A percentile compares a stretch with the other conserved stretches of the same genome.
phyloP scores from a whole-genome alignment of 2,113 vertebrate genomes.

The Uropsilus gracilis region DNA sequence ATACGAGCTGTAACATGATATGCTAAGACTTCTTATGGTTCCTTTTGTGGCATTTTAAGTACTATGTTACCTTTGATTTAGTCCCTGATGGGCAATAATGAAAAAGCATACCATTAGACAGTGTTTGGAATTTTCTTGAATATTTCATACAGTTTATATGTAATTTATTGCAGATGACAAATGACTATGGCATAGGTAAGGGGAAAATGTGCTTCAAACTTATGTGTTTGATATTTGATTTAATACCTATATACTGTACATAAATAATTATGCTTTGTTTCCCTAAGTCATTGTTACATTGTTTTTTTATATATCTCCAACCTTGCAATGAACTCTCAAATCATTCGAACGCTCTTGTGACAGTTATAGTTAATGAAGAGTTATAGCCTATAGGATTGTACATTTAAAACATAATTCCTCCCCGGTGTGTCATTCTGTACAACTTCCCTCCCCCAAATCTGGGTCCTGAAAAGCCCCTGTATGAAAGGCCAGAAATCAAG shows the following conservation, averaged over 20 bases:
- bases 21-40: slow-evolving; percentile 77
- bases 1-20: slow-evolving; percentile 76
- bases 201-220: neutral
- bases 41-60: slow-evolving; percentile 85
- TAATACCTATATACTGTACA: neutral
- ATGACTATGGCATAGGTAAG: slow-evolving; percentile 17
- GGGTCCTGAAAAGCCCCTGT: slow-evolving; percentile 10
- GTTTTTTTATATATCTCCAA: slow-evolving; percentile 60
- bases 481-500: slow-evolving; percentile 58
- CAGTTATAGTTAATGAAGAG: slow-evolving; percentile 55
- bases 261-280: slow-evolving; percentile 67
- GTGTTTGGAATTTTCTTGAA: slow-evolving; percentile 67
- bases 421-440: slow-evolving; percentile 60
- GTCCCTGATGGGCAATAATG: slow-evolving; percentile 83
- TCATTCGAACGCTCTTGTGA: slow-evolving; percentile 54
- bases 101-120: slow-evolving; percentile 80
- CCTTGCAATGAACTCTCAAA: slow-evolving; percentile 55
- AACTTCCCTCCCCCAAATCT: neutral
- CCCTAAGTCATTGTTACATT: slow-evolving; percentile 1
- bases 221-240: slow-evolving; percentile 52
- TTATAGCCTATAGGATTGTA: slow-evolving; percentile 60
- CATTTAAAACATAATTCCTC: slow-evolving; percentile 53
- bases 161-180: slow-evolving; percentile 54
- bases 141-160: slow-evolving; percentile 46
- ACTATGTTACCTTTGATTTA: slow-evolving; percentile 84